Base-by-base conservation (phyloP, 2,888 invertebrate genomes). In the Mamestra brassicae region DNA sequence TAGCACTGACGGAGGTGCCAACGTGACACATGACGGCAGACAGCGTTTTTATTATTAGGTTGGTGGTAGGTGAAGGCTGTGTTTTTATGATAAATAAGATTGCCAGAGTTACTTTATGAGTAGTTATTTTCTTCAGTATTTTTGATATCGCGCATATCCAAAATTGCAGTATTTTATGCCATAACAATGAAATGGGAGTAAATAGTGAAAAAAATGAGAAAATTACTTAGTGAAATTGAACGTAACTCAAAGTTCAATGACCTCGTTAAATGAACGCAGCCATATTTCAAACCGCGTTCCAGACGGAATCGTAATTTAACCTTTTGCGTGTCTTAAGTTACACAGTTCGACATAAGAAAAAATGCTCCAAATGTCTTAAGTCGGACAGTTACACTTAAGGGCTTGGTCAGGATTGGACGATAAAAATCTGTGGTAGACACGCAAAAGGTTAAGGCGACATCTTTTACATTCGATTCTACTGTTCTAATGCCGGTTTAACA, bases 1-100 rank as follows among this genome's bases (percentile, higher is more conserved):
- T 95, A 94, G 88, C 95, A 94, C 94, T 92, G 81, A 81, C 94
- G 91, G 89, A 88, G 87, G 88, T 90, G 91, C 94, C 95, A 95
- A 95, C 92, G 84, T 92, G 84, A 83, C 71, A 73, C 55, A 47
- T 70, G 73, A 54, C 47, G 79, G 58, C 73, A 72, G 78, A 74
- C 68, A 66, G 54, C 71, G 58, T 76, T 58, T 68, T 61, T 71
- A 78, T 84, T 67, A 74, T 84, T 71, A 85, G 71, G 87, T 87
- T 88, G 84, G 85, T 76, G 65, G 7, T 0, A 3, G 15, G 47
- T 62, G 26, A 80, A 74, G 57, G 36, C 38, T 45, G 36, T 63
- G 42, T 42, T 42, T 62, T 62, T 61, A 42, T 61, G n/a, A 26
- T 11, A 4, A 15, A 15, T 3, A 50, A 15, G 50, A 5, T 50